A percentile compares a stretch with the other conserved stretches of the same genome.
Conservation (phyloP, 2,888 invertebrate genomes). For the Sesia bembeciformis region DNA sequence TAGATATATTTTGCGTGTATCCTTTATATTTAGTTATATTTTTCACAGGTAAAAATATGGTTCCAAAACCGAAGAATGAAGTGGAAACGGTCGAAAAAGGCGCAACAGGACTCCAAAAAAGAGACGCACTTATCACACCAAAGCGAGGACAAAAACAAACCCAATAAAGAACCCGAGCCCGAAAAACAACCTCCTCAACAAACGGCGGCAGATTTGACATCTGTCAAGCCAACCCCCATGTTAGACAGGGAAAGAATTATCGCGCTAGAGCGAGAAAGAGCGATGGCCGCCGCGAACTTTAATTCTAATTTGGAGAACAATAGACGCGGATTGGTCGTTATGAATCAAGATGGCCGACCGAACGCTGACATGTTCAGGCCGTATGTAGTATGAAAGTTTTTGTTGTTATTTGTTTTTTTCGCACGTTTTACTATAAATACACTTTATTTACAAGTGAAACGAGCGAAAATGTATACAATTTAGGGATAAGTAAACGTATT, state of each 20-base stretch:
- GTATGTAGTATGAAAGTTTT: slow-evolving; percentile 65
- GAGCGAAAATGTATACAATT: too few species aligned
- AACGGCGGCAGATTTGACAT: slow-evolving; percentile 58
- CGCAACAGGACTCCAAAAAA: slow-evolving; percentile 89
- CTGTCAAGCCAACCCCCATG: slow-evolving; percentile 61
- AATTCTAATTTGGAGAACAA: slow-evolving; percentile 68
- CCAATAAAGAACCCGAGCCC: slow-evolving; percentile 34
- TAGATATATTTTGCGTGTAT: background rate
- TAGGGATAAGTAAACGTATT: too few species aligned
- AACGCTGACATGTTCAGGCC: slow-evolving; percentile 68
- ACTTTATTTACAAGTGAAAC: too few species aligned
- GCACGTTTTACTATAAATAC: background rate
- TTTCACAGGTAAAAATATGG: slow-evolving; percentile 94
- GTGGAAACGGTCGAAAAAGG: slow-evolving; percentile 98
- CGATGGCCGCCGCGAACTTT: slow-evolving; percentile 67
- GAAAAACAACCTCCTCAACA: slow-evolving; percentile 45
- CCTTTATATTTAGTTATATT: too few species aligned
- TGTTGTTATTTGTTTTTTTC: slow-evolving; percentile 16
- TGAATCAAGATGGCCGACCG: slow-evolving; percentile 62
- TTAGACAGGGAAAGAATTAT: slow-evolving; percentile 67
- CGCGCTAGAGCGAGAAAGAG: slow-evolving; percentile 59
- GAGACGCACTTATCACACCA: slow-evolving; percentile 37
- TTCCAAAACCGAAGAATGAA: slow-evolving; percentile 99
- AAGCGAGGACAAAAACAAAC: slow-evolving; percentile 49
- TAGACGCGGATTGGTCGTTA: slow-evolving; percentile 56